A percentile compares a stretch with the other conserved stretches of the same genome.
phyloP scores from a whole-genome alignment of 2,888 invertebrate genomes.

The Archips crataeganus region DNA sequence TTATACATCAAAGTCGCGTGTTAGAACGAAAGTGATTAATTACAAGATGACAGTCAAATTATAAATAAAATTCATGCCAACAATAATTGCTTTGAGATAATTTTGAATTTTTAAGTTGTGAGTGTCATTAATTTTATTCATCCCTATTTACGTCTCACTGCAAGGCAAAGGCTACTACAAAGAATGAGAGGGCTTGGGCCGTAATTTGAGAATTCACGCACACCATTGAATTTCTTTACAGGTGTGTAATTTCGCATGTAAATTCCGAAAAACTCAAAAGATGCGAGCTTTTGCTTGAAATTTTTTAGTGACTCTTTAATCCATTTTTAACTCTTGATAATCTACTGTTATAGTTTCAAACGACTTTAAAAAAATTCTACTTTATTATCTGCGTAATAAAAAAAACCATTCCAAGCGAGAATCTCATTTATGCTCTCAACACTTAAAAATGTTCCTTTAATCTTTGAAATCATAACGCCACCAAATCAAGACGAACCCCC shows the following conservation, averaged over 20 bases:
- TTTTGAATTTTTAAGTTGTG: background rate
- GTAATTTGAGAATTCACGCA: no score
- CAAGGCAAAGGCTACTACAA: no score
- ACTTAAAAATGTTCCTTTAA: background rate
- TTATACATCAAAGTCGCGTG: constrained; percentile 15
- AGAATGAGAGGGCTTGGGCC: no score
- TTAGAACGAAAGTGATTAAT: background rate
- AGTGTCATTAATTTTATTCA: no score
- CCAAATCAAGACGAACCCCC: background rate
- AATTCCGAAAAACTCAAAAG: no score
- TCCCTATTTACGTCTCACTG: no score
- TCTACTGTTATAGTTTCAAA: background rate
- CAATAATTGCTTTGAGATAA: constrained; percentile 14
- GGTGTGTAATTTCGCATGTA: no score
- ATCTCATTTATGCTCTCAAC: background rate
- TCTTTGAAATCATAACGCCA: background rate
- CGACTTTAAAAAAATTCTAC: background rate
- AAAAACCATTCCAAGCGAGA: background rate
- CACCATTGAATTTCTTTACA: no score
- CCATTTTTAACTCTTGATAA: no score
- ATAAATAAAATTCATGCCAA: background rate
- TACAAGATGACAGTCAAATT: constrained; percentile 8
- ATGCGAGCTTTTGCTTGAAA: no score
- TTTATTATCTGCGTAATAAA: background rate
- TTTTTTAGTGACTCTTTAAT: no score